phyloP scores from a whole-genome alignment of 2,888 invertebrate species.

The Andricus curvator region DNA sequence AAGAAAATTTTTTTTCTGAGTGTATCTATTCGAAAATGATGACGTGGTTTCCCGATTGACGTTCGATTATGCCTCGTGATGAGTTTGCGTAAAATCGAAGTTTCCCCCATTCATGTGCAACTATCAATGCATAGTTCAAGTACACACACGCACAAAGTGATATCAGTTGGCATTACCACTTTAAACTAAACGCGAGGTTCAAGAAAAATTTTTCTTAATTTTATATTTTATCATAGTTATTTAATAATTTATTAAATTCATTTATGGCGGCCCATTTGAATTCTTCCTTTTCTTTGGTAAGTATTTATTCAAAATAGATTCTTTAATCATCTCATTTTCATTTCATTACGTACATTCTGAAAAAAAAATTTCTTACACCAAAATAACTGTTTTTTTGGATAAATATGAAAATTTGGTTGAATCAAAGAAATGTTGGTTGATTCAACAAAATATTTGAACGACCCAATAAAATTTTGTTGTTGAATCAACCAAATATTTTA shows the following conservation, averaged over 20 bases:
- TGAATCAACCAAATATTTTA: too few relatives aligned
- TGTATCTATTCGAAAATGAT: neutral
- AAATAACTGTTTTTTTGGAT: too few relatives aligned
- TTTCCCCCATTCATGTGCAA: slow-evolving; percentile 8
- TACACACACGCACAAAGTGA: neutral
- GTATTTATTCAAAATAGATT: neutral
- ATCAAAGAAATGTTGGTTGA: too few relatives aligned
- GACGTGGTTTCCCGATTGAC: neutral
- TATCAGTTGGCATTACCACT: neutral
- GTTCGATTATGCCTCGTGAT: neutral
- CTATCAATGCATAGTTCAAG: slow-evolving; percentile 1
- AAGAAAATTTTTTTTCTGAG: neutral
- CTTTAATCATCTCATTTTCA: too few relatives aligned
- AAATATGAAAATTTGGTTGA: too few relatives aligned
- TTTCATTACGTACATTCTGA: too few relatives aligned
- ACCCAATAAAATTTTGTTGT: too few relatives aligned
- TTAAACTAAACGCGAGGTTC: neutral
- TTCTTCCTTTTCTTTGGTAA: neutral
- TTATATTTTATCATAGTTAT: neutral
- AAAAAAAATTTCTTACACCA: too few relatives aligned
- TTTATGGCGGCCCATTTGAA: neutral
- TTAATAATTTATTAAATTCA: neutral
- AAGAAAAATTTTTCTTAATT: neutral
- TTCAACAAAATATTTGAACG: too few relatives aligned
- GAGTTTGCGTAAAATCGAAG: slow-evolving; percentile 16